Evolutionary conservation across 2,888 invertebrate species (phyloP), one percentile per base, ranked within the genome.

Genomic region (Scaptomyza reducta): DNA sequence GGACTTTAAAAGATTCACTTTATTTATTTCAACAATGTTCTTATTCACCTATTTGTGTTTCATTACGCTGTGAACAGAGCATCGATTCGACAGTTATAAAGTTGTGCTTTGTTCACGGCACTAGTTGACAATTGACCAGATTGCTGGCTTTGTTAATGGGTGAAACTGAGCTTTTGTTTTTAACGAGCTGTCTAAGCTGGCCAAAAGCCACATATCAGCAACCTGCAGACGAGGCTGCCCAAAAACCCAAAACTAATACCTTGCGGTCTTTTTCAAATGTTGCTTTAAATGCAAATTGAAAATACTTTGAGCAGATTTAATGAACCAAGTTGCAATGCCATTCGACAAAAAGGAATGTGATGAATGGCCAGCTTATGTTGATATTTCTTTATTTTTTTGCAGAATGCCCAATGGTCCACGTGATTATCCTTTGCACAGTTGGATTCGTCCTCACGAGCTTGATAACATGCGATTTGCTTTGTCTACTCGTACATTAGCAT

Each of bases 171-270:
- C 51, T 35, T 45, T 44, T 64, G 29, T 42, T 61, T 53, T 56
- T 59, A 63, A 64, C 53, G 53, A 68, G 35, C 72, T 64, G 60
- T 18, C 14, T 68, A 72, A 72, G 63, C 75, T 63, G 63, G 54
- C 62, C 75, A 60, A 67, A 70, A 74, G 63, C 60, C 68, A 75
- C 68, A 75, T 74, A 75, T 75, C 74, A 67, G 60, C 69, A 64
- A 31, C 35, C 45, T 29, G 40, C 16, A 47, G 16, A 51, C 70
- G 42, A 38, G 38, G 44, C 41, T 14, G 50, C 9, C 58, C 38
- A 18, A 29, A 46, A 41, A 50, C 9, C 13, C 10, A 40, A 53
- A 44, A 10, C 7, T 50, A 45, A 60, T 50, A 40, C 40, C 1
- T 10, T 11, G 7, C 54, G 49, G 31, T 13, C 29, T 11, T 22